A percentile compares a stretch with the other conserved stretches of the same genome.
phyloP scores from a whole-genome alignment of 2,797 vertebrate genomes.

The Danio jaintianensis region DNA sequence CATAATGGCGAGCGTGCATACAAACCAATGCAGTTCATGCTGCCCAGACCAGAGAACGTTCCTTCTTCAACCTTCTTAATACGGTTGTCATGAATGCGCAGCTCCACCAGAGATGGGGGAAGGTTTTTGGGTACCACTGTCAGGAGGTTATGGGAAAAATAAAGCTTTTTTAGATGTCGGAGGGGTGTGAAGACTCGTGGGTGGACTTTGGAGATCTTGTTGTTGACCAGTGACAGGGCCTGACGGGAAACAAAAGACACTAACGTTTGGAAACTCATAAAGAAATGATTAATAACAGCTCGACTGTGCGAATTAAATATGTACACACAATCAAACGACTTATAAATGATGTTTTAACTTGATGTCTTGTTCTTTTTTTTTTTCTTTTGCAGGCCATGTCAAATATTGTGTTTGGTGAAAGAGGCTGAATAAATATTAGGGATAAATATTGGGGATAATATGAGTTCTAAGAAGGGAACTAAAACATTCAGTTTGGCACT shows the following conservation, averaged over 20 bases:
- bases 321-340: slow-evolving; percentile 22
- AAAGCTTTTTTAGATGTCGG: slow-evolving; percentile 88
- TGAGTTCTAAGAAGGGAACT: slow-evolving; percentile 62
- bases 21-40: slow-evolving; percentile 92
- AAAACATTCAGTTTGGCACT: slow-evolving; percentile 70
- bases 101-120: slow-evolving; percentile 87
- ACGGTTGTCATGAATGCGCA: slow-evolving; percentile 91
- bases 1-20: slow-evolving; percentile 51
- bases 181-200: slow-evolving; percentile 84
- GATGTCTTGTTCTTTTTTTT: slow-evolving; percentile 65
- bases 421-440: slow-evolving; percentile 59
- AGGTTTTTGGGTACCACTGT: slow-evolving; percentile 86
- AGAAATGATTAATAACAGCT: slow-evolving; percentile 52
- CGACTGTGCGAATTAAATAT: slow-evolving; percentile 10
- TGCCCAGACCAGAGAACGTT: slow-evolving; percentile 83
- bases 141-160: slow-evolving; percentile 90
- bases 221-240: slow-evolving; percentile 92
- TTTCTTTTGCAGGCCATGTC: slow-evolving; percentile 63
- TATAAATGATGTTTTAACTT: slow-evolving; percentile 44
- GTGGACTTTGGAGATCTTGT: slow-evolving; percentile 88
- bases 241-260: slow-evolving; percentile 60
- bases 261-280: slow-evolving; percentile 12
- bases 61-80: slow-evolving; percentile 87
- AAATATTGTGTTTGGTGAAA: slow-evolving; percentile 76
- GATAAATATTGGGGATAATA: slow-evolving; percentile 60